A percentile compares a stretch with the other conserved stretches of the same genome.
These are phyloP conservation scores for Alloscopus bannaensis DNA, from an alignment of 2,888 invertebrate genomes.

Conservation along the genomic window DNA sequence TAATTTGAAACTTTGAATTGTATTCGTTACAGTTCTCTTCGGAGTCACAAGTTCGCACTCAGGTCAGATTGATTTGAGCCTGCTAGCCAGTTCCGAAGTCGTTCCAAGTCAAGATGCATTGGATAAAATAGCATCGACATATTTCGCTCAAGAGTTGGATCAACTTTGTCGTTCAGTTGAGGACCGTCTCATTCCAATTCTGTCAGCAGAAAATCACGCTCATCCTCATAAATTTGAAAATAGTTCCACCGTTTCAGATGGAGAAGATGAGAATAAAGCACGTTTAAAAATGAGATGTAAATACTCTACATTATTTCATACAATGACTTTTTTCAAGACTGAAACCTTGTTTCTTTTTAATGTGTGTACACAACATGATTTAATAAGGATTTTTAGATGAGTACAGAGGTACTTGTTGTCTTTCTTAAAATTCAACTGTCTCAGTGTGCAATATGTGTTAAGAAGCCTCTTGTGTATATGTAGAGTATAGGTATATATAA, in stretches of 20 bases:
- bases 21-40: constrained; percentile 57
- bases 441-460: no score
- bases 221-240: no score
- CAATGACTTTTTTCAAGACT: background rate
- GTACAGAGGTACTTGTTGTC: no score
- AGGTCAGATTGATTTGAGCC: constrained; percentile 58
- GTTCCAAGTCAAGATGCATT: constrained; percentile 49
- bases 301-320: background rate
- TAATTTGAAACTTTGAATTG: background rate
- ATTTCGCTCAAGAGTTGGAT: constrained; percentile 60
- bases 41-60: constrained; percentile 66
- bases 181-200: constrained; percentile 37
- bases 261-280: no score
- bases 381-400: no score
- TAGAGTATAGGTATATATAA: no score
- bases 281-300: background rate
- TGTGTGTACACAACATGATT: no score
- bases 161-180: constrained; percentile 33
- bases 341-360: no score
- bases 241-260: no score
- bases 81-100: constrained; percentile 62
- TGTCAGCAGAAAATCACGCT: constrained; percentile 14
- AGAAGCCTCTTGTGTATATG: no score
- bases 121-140: constrained; percentile 58
- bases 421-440: no score